These are phyloP conservation scores for Cacoxenus indagator DNA, from an alignment of 2,888 invertebrate species.

Conservation along the genomic window DNA sequence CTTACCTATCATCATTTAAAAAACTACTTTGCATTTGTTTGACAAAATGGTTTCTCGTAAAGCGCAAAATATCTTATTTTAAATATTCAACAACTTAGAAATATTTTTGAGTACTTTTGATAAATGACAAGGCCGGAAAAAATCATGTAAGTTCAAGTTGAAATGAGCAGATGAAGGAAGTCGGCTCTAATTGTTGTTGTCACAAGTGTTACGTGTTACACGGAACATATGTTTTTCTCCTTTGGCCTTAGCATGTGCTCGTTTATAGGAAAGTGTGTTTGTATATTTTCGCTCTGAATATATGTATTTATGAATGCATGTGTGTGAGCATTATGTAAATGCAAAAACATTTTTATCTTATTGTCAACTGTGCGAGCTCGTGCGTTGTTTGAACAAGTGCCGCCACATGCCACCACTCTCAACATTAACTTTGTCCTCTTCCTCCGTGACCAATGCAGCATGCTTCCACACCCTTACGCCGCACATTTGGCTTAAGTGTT, in stretches of 20 bases:
- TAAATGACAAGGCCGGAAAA: too few species aligned
- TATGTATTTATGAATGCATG: neutral
- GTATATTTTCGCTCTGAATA: neutral
- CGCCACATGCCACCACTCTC: conserved; percentile 1
- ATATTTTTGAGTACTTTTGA: too few species aligned
- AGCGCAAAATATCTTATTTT: too few species aligned
- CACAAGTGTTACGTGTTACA: conserved; percentile 8
- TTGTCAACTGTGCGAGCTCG: neutral
- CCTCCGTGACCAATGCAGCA: too few species aligned
- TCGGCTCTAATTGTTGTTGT: conserved; percentile 14
- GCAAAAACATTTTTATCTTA: neutral
- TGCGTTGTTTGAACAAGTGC: conserved; percentile 9
- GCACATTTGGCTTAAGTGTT: neutral
- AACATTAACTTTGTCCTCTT: conserved; percentile 5
- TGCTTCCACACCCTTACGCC: too few species aligned
- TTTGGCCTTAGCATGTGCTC: neutral
- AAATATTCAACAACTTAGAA: too few species aligned
- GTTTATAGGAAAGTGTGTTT: too few species aligned
- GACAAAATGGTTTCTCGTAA: too few species aligned
- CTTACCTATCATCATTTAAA: too few species aligned
- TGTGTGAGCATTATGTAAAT: neutral
- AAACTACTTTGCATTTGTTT: too few species aligned
- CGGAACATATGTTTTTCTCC: conserved; percentile 8
- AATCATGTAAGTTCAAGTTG: neutral
- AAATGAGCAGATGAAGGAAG: neutral